These are phyloP conservation scores for Otus sunia DNA, from an alignment of 2,113 vertebrate genomes.

Conservation along the genomic window DNA sequence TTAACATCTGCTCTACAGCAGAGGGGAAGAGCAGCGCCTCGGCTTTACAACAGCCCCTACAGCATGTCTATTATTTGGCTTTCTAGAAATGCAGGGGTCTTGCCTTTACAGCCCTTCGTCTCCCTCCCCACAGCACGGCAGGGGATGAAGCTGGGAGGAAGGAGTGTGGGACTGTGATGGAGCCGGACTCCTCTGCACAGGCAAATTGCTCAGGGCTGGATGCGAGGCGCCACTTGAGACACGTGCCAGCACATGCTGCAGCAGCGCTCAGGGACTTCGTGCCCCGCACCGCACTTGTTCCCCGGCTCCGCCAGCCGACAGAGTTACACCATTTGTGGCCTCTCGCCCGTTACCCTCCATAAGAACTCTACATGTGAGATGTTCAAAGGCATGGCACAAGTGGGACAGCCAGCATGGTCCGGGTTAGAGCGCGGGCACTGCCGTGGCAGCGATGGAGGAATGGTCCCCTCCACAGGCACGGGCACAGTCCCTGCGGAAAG, in stretches of 20 bases:
- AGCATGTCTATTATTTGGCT: fast-evolving
- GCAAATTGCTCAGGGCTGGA: background rate
- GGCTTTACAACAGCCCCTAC: background rate
- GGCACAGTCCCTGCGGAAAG: background rate
- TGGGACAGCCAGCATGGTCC: background rate
- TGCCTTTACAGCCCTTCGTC: background rate
- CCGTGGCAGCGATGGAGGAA: fast-evolving
- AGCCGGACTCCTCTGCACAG: fast-evolving
- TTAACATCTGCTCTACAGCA: background rate
- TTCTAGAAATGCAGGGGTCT: too few relatives aligned
- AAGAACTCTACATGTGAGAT: background rate
- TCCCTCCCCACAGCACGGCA: fast-evolving
- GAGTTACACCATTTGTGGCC: too few relatives aligned
- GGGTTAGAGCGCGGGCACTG: fast-evolving
- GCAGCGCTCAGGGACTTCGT: fast-evolving
- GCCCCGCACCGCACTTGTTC: fast-evolving
- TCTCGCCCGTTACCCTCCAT: fast-evolving
- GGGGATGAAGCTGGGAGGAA: background rate
- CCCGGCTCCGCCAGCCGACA: fast-evolving
- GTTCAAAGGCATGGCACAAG: fast-evolving
- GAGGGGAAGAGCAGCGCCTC: background rate
- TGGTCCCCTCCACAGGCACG: background rate
- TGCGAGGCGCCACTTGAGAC: background rate
- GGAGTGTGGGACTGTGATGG: fast-evolving
- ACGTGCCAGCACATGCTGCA: fast-evolving